phyloP scores from a whole-genome alignment of 2,888 invertebrate species.

The Archips crataeganus region DNA sequence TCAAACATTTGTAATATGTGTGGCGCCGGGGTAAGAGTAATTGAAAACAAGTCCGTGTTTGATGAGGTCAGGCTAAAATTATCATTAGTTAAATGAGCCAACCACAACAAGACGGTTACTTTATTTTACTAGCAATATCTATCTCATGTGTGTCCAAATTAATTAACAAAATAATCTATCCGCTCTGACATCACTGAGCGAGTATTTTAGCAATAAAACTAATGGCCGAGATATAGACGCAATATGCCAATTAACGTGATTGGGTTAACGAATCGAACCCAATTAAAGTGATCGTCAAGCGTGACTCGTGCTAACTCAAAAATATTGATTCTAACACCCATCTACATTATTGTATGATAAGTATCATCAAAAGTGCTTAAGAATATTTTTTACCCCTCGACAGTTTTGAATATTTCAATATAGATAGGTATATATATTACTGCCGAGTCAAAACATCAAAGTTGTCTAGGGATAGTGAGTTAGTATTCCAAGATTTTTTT shows the following conservation, averaged over 20 bases:
- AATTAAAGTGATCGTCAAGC: conserved; percentile 33
- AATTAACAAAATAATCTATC: conserved; percentile 29
- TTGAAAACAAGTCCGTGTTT: neutral
- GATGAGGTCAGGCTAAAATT: neutral
- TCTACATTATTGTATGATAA: neutral
- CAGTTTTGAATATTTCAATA: too few relatives aligned
- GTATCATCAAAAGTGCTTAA: too few relatives aligned
- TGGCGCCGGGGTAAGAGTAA: too few relatives aligned
- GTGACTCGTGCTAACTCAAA: conserved; percentile 16
- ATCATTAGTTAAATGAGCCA: neutral
- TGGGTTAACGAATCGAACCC: conserved; percentile 40
- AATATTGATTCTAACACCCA: neutral
- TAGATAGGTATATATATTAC: too few relatives aligned
- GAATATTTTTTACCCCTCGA: too few relatives aligned
- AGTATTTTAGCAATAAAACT: conserved; percentile 37
- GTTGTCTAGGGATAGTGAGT: too few relatives aligned
- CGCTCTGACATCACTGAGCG: conserved; percentile 25
- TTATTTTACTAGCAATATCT: neutral
- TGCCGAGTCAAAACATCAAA: too few relatives aligned
- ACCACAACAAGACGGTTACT: neutral
- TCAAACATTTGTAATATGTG: too few relatives aligned
- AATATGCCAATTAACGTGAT: conserved; percentile 37
- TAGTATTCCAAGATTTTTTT: too few relatives aligned
- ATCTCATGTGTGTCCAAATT: conserved; percentile 17
- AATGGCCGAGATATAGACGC: conserved; percentile 31